phyloP scores from a whole-genome alignment of 2,888 invertebrate species.

The Eristalis pertinax region DNA sequence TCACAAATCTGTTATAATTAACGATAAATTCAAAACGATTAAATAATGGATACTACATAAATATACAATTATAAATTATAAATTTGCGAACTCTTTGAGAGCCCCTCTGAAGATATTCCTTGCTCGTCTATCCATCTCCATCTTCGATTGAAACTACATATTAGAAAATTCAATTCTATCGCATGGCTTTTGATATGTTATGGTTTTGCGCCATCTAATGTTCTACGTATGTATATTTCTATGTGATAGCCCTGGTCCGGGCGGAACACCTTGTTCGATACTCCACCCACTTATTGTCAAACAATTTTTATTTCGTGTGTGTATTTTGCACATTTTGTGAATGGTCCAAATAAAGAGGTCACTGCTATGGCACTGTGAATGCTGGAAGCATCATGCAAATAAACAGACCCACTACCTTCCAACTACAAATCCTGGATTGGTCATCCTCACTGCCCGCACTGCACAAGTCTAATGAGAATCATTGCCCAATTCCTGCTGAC shows the following conservation, averaged over 20 bases:
- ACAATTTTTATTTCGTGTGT: slow-evolving; percentile 12
- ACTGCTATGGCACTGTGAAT: slow-evolving; percentile 26
- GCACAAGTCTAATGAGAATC: slow-evolving; percentile 6
- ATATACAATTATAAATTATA: neutral
- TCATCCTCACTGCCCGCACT: neutral
- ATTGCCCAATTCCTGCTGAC: slow-evolving; percentile 36
- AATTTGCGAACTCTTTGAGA: neutral
- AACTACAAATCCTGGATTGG: slow-evolving; percentile 36
- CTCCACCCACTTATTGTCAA: slow-evolving; percentile 67
- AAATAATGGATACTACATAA: neutral
- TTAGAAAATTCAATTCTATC: slow-evolving; percentile 45
- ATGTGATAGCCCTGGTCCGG: slow-evolving; percentile 47
- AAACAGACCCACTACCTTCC: slow-evolving; percentile 20
- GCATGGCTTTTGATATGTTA: slow-evolving; percentile 57
- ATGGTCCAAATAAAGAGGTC: slow-evolving; percentile 65
- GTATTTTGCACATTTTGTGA: slow-evolving; percentile 47
- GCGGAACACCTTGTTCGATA: slow-evolving; percentile 38
- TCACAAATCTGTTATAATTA: slow-evolving; percentile 54
- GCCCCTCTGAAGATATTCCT: neutral
- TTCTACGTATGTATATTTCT: slow-evolving; percentile 42
- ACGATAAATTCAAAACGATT: neutral
- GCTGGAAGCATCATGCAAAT: neutral
- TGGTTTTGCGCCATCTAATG: slow-evolving; percentile 19
- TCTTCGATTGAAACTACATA: neutral
- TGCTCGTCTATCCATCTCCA: neutral